Conservation (phyloP, 2,113 vertebrate species). For the Mugil cephalus region DNA sequence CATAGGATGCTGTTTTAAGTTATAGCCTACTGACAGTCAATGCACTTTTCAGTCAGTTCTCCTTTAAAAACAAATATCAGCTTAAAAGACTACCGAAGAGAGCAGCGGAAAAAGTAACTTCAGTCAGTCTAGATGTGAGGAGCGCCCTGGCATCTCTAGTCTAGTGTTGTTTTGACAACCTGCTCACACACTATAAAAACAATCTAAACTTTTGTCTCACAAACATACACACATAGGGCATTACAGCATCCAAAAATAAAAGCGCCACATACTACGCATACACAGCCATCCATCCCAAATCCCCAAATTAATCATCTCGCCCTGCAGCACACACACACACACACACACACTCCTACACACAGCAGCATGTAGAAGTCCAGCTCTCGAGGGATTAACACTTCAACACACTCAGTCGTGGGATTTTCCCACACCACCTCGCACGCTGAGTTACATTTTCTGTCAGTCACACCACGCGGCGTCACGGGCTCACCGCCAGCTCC, state of each 20-base stretch:
- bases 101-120: too few species aligned
- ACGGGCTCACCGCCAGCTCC: slow-evolving; percentile 34
- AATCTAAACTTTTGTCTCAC: neutral
- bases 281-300: slow-evolving; percentile 20
- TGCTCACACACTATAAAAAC: too few species aligned
- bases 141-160: too few species aligned
- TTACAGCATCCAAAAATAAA: slow-evolving; percentile 3
- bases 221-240: neutral
- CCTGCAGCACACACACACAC: slow-evolving; percentile 23
- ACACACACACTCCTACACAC: slow-evolving; percentile 2
- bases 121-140: too few species aligned
- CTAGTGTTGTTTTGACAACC: too few species aligned
- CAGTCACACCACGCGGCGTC: slow-evolving; percentile 43
- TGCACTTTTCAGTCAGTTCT: too few species aligned
- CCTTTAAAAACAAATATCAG: too few species aligned
- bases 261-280: neutral
- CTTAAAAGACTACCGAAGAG: too few species aligned
- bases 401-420: slow-evolving; percentile 58
- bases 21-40: too few species aligned
- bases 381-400: slow-evolving; percentile 70
- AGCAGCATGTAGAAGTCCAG: slow-evolving; percentile 26
- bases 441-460: slow-evolving; percentile 52
- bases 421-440: slow-evolving; percentile 66
- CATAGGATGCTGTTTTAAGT: too few species aligned
- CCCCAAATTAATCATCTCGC: slow-evolving; percentile 53